Conservation (phyloP, 2,888 invertebrate species). For the Hartigia nigra region DNA sequence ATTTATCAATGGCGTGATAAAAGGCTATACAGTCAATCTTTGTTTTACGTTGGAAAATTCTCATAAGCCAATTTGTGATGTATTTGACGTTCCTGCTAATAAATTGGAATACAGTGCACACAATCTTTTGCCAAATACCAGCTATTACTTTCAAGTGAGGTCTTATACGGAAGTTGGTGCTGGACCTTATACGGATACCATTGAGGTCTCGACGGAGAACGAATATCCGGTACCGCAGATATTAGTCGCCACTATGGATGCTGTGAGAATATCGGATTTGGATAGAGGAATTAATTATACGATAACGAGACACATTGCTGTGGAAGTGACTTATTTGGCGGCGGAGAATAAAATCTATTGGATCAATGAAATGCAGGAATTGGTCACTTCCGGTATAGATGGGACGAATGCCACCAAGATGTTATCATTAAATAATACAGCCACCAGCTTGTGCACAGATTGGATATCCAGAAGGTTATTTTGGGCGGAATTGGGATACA, state of each 20-base stretch:
- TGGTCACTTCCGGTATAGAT: slow-evolving; percentile 73
- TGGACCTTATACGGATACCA: slow-evolving; percentile 76
- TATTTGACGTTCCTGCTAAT: slow-evolving; percentile 67
- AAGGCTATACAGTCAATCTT: slow-evolving; percentile 79
- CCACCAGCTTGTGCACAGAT: slow-evolving; percentile 80
- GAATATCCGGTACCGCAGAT: slow-evolving; percentile 84
- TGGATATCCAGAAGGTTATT: slow-evolving; percentile 89
- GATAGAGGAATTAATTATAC: slow-evolving; percentile 76
- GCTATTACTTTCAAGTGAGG: slow-evolving; percentile 79
- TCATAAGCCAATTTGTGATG: slow-evolving; percentile 70
- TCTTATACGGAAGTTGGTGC: slow-evolving; percentile 84
- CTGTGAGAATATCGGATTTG: slow-evolving; percentile 80
- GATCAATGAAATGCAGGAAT: slow-evolving; percentile 82
- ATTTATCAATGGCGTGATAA: slow-evolving; percentile 79
- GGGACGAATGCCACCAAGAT: slow-evolving; percentile 71
- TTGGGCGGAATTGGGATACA: slow-evolving; percentile 77
- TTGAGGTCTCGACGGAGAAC: slow-evolving; percentile 75
- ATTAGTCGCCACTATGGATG: slow-evolving; percentile 78
- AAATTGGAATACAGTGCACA: slow-evolving; percentile 72
- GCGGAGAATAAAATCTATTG: slow-evolving; percentile 83
- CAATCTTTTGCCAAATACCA: slow-evolving; percentile 71
- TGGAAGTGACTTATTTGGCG: slow-evolving; percentile 76
- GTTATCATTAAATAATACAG: slow-evolving; percentile 70
- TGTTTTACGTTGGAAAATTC: slow-evolving; percentile 70
- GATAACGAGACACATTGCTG: slow-evolving; percentile 75